Evolutionary conservation across 1,140 invertebrate species (phyloP).

Genomic region (Meloidogyne hapla): DNA sequence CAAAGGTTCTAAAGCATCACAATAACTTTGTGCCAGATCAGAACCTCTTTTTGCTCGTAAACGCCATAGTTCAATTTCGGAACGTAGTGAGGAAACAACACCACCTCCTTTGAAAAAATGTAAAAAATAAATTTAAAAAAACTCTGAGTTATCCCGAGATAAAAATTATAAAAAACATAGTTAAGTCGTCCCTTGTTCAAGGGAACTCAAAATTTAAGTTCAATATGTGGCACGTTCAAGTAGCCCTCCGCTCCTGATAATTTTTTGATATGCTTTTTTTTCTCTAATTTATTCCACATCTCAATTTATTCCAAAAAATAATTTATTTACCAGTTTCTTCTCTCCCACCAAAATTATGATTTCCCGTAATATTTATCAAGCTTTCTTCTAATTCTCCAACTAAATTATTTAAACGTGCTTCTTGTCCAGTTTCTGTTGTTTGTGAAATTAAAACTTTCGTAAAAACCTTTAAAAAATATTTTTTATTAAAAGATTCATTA

Average conservation of each 20-base stretch:
- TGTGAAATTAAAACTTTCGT: background rate
- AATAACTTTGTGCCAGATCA: slow-evolving; percentile 33
- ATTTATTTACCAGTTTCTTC: background rate
- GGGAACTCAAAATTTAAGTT: too few relatives aligned
- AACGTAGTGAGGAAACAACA: slow-evolving; percentile 49
- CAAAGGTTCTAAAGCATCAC: slow-evolving; percentile 44
- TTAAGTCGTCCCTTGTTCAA: too few relatives aligned
- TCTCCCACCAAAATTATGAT: background rate
- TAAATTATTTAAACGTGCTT: slow-evolving; percentile 11
- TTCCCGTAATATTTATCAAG: slow-evolving; percentile 15
- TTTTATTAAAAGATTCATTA: background rate
- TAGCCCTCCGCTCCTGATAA: too few relatives aligned
- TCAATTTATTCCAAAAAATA: background rate
- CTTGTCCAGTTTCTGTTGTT: background rate
- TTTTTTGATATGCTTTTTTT: too few relatives aligned
- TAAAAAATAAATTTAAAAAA: background rate
- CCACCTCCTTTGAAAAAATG: background rate
- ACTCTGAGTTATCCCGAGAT: too few relatives aligned
- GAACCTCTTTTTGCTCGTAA: slow-evolving; percentile 17
- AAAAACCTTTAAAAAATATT: background rate
- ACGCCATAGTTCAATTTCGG: slow-evolving; percentile 52
- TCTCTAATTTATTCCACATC: background rate
- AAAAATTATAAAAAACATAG: too few relatives aligned
- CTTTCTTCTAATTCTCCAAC: slow-evolving; percentile 54
- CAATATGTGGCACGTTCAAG: too few relatives aligned